Conservation (phyloP, 2,888 invertebrate genomes). For the Rhimphoctona megacephalus region DNA sequence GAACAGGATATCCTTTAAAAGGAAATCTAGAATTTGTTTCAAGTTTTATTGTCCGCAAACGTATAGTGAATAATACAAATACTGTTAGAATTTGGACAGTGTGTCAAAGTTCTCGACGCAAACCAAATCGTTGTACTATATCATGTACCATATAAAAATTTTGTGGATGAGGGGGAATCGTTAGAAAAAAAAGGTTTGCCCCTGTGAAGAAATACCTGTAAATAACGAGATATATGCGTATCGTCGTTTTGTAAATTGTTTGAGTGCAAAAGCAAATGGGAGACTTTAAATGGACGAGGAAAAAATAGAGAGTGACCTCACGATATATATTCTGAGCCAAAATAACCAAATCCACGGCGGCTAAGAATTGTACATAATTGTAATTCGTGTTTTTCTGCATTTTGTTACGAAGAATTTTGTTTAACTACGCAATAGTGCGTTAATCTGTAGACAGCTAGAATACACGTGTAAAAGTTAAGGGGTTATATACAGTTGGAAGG, state of each 20-base stretch:
- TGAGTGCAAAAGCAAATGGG: conserved; percentile 9
- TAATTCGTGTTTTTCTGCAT: conserved; percentile 81
- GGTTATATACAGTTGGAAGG: no score
- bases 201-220: conserved; percentile 31
- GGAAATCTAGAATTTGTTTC: background rate
- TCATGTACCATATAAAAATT: conserved; percentile 74
- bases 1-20: background rate
- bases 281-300: background rate
- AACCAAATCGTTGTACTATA: conserved; percentile 77
- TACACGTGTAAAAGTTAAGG: conserved; percentile 62
- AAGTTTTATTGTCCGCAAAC: background rate
- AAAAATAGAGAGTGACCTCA: background rate
- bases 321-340: background rate
- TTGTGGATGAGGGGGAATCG: conserved; percentile 28
- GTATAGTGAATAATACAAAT: conserved; percentile 43
- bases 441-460: conserved; percentile 72
- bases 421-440: conserved; percentile 66
- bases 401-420: conserved; percentile 77
- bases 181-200: background rate
- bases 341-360: conserved; percentile 56
- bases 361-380: conserved; percentile 76
- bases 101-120: conserved; percentile 54
- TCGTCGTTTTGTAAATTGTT: conserved; percentile 26
- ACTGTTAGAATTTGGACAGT: conserved; percentile 16
- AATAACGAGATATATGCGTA: conserved; percentile 45